Evolutionary conservation across 2,888 invertebrate genomes (phyloP), one percentile per base, ranked within the genome.

Genomic region (Neocrepidodera transversa): DNA sequence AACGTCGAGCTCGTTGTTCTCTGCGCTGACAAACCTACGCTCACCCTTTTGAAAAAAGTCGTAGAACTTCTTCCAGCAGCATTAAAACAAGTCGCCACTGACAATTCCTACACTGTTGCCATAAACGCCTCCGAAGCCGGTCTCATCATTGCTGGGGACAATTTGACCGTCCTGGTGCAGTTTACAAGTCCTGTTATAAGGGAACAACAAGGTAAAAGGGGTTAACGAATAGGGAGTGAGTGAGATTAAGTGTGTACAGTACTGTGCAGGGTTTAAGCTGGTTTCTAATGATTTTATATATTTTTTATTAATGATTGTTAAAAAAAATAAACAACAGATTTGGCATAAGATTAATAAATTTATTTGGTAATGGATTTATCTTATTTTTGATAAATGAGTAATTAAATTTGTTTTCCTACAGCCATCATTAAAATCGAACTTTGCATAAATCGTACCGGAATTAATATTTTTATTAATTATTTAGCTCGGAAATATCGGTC

Each of bases 101-200:
- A 91, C 28, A 86, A 88, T 63, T 87, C 86, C 85, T 96, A 94
- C 83, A 89, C 89, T 67, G 91, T 96, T 64, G 90, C 91, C 70
- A 87, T 92, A 71, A 89, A 87, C 76, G 86, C 92, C 45, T 91
- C 92, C 58, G 92, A 95, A 69, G 92, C 94, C 51, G 92, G 93
- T 5, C 87, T 97, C 63, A 84, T 87, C 42, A 92, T 96, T 54
- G 85, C 89, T 10, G 91, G 91, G 72, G 90, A 89, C 60, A 91
- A 92, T 49, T 89, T 93, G 59, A 85, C 86, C 50, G 95, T 97
- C 65, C 89, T 90, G 66, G 92, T 97, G 63, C 91, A 93, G 63
- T 85, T 97, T 63, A 97, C 97, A 49, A 96, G 97, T 64, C 95
- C 96, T 43, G 84, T 95, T 52, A 90, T 97, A 87, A 87, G 97